Percentiles rank a stretch among this genome's conserved stretches.
phyloP scores from a whole-genome alignment of 1,140 invertebrate genomes.

The Propsilocerus akamusi region DNA sequence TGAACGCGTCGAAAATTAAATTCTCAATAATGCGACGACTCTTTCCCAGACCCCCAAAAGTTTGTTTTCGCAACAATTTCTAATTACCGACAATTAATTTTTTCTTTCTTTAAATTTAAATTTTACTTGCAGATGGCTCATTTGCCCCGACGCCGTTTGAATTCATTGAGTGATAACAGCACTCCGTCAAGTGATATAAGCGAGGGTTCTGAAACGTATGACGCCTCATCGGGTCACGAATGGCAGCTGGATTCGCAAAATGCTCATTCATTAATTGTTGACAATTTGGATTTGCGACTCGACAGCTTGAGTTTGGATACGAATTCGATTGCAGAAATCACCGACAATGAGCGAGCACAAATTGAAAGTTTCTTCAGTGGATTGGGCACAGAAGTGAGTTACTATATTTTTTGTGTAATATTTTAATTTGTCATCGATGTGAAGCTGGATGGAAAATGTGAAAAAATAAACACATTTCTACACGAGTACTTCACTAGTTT shows the following conservation, averaged over 20 bases:
- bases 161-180: conserved; percentile 21
- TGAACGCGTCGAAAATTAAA: not conserved
- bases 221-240: conserved; percentile 2
- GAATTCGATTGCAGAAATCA: conserved; percentile 27
- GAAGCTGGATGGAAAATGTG: no score
- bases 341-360: conserved; percentile 50
- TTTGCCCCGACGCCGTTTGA: conserved; percentile 15
- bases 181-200: conserved; percentile 20
- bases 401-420: no score
- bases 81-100: not conserved
- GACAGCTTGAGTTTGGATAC: conserved; percentile 17
- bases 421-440: no score
- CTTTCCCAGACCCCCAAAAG: not conserved
- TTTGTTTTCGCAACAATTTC: not conserved
- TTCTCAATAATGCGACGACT: not conserved
- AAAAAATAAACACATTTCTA: no score
- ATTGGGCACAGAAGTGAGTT: conserved; percentile 47
- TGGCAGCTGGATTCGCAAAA: not conserved
- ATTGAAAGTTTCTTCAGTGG: conserved; percentile 64
- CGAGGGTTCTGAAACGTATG: conserved; percentile 21
- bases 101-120: not conserved
- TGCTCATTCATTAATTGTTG: not conserved
- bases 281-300: not conserved
- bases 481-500: not conserved
- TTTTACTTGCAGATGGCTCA: not conserved